Base-by-base conservation (phyloP, 1,140 invertebrate genomes). In the Kradibia gibbosae region DNA sequence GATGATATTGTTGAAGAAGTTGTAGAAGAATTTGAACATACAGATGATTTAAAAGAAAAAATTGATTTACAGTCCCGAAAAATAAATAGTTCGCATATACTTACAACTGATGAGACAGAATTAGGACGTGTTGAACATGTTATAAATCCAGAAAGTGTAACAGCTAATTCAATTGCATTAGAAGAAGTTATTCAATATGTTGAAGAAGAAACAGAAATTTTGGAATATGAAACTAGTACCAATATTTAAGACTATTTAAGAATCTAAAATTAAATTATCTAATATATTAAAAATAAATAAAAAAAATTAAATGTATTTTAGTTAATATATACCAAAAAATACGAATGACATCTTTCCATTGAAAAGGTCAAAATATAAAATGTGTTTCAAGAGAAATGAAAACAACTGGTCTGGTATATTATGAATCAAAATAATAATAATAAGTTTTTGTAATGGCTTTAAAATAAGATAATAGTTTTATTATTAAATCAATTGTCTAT, bases 111-210 rank as follows among this genome's bases (percentile, higher is more conserved):
- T 1, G 25, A 72, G 4, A 48, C 45, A 72, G 42, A 72, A 31
- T 13, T 48, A 72, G 28, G 42, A 28, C 3, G 25, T 48, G 7
- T 72, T 48, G 39, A 72, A 22, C 62, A 82, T 83, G 20, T 67
- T 75, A 25, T 72, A 82, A 20, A 36, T 86, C 3, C 31, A 17
- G 34, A 55, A 71, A 82, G 85, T 31, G 78, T 84, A 28, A 80
- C 84, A 13, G 78, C 70, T 3, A 86, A 85, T 36, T 83, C 81
- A 7, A 85, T 86, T 80, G 87, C 88, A 1, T 86, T 88, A 0
- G 88, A 89, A 48, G 88, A 91, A 67, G 86, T 89, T 1, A 88
- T 91, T 83, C 89, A 91, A 28, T 91, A 91, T 36, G 89, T 91
- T 3, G 89, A 89, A 48, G 90, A 91, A 67, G 90, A 91, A 79